Percentiles rank a stretch among this genome's conserved stretches.
Conservation (phyloP, 2,113 vertebrate genomes). For the Tachysurus fulvidraco region DNA sequence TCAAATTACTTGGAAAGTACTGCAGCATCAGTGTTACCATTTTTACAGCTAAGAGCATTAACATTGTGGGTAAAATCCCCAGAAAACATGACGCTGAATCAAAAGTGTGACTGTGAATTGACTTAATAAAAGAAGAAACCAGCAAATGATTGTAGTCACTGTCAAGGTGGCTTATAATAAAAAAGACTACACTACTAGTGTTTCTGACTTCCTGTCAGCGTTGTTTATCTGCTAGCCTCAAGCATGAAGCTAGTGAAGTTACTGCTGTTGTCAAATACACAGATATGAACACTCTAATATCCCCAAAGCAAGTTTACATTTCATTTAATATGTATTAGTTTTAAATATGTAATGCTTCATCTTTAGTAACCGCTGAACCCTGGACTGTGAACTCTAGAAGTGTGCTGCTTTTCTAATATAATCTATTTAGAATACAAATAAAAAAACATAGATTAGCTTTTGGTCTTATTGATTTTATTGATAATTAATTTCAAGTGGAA, state of each 20-base stretch:
- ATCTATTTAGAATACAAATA: not conserved
- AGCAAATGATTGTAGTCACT: not conserved
- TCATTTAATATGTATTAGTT: not conserved
- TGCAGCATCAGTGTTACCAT: not conserved
- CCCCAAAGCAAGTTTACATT: not conserved
- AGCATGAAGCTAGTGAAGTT: not conserved
- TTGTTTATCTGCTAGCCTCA: not conserved
- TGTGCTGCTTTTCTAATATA: not conserved
- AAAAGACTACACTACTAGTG: not conserved
- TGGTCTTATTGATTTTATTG: not conserved
- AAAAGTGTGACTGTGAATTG: not conserved
- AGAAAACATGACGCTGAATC: not conserved
- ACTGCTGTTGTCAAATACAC: not conserved
- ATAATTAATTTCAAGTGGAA: not conserved
- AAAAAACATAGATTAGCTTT: not conserved
- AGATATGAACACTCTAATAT: not conserved
- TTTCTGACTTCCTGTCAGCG: slow-evolving; percentile 1
- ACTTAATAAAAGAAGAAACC: not conserved
- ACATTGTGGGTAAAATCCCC: not conserved
- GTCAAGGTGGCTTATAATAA: not conserved
- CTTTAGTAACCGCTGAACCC: not conserved
- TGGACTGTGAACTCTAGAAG: not conserved
- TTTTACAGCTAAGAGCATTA: not conserved
- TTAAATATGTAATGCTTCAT: not conserved
- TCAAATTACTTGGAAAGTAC: not conserved